Conservation (phyloP, 2,113 vertebrate genomes). For the Xenopus laevis region DNA sequence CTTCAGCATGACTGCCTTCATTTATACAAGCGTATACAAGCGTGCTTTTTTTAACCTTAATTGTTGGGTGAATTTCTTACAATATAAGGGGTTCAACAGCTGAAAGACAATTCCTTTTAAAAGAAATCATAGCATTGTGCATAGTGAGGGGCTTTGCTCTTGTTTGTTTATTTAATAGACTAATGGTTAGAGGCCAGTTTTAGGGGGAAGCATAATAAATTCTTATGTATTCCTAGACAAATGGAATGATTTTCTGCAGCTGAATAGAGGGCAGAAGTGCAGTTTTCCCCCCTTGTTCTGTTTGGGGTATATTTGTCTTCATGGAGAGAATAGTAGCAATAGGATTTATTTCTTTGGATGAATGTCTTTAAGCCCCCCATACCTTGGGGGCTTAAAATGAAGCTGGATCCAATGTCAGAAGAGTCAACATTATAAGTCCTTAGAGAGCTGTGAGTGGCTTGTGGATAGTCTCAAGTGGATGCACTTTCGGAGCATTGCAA, state of each 20-base stretch:
- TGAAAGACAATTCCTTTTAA: neutral
- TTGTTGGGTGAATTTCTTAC: too few relatives aligned
- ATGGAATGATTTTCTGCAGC: slow-evolving; percentile 56
- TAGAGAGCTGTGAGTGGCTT: slow-evolving; percentile 66
- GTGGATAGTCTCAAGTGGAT: slow-evolving; percentile 72
- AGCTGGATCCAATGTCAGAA: slow-evolving; percentile 69
- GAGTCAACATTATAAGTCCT: slow-evolving; percentile 72
- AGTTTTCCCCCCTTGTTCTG: slow-evolving; percentile 55
- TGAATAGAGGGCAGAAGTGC: slow-evolving; percentile 58
- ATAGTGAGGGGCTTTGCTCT: neutral
- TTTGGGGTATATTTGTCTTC: slow-evolving; percentile 64
- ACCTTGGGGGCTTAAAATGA: slow-evolving; percentile 66
- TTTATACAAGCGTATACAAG: too few relatives aligned
- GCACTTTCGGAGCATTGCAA: slow-evolving; percentile 68
- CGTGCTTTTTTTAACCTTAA: too few relatives aligned
- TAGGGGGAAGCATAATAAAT: slow-evolving; percentile 52
- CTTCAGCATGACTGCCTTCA: too few relatives aligned
- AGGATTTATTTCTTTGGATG: slow-evolving; percentile 63
- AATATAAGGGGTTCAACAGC: too few relatives aligned
- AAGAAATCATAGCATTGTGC: neutral
- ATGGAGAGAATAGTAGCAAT: slow-evolving; percentile 59
- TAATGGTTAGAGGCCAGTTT: slow-evolving; percentile 47
- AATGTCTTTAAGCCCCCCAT: slow-evolving; percentile 59
- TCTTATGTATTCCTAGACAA: slow-evolving; percentile 59
- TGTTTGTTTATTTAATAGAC: slow-evolving; percentile 37